Evolutionary conservation across 2,113 vertebrate species (phyloP).

Genomic region (Tetrax tetrax): DNA sequence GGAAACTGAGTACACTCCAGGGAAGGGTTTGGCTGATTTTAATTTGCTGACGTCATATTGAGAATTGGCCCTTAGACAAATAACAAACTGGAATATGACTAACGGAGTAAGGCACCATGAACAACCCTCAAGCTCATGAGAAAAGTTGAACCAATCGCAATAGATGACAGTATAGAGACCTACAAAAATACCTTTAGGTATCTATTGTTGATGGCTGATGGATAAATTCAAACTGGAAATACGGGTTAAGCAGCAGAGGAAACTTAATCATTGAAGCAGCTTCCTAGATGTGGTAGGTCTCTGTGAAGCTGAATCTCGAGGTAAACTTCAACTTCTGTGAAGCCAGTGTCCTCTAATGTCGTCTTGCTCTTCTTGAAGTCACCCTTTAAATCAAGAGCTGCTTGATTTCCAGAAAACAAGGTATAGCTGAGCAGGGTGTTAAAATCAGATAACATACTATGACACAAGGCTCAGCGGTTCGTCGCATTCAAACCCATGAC

Average conservation of each 20-base stretch:
- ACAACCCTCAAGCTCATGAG: background rate
- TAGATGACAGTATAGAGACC: background rate
- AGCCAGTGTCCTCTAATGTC: background rate
- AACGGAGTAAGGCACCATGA: background rate
- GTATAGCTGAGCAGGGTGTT: background rate
- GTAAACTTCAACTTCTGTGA: background rate
- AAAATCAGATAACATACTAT: background rate
- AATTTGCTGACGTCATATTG: background rate
- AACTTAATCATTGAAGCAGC: background rate
- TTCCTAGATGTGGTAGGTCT: background rate
- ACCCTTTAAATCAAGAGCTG: background rate
- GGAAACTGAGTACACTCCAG: background rate
- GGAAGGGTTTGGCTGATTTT: background rate
- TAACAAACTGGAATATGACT: background rate
- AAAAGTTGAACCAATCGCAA: background rate
- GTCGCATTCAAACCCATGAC: background rate
- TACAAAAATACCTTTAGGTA: background rate
- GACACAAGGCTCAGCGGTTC: background rate
- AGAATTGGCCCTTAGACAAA: background rate
- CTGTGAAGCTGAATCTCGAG: background rate
- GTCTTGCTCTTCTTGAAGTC: background rate
- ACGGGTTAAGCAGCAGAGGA: background rate
- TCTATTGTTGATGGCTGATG: background rate
- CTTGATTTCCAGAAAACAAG: background rate
- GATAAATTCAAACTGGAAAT: background rate